Conservation (phyloP, 2,888 invertebrate genomes). For the Marronus borbonicus region DNA sequence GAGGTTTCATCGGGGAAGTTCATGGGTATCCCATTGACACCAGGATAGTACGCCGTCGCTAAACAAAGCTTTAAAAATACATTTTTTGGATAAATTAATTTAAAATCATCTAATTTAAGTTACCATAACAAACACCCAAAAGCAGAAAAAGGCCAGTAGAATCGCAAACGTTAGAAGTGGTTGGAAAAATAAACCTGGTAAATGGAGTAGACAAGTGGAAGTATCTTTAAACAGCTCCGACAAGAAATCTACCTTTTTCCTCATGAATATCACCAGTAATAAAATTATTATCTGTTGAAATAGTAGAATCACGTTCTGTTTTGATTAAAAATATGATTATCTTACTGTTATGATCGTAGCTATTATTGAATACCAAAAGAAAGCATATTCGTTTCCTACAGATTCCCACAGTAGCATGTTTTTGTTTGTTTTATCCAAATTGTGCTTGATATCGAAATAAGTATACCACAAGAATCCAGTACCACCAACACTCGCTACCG, state of each 20-base stretch:
- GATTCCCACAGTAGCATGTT: constrained; percentile 80
- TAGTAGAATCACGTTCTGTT: constrained; percentile 48
- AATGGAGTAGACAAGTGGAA: constrained; percentile 86
- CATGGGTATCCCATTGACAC: constrained; percentile 61
- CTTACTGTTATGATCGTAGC: constrained; percentile 91
- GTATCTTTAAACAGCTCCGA: constrained; percentile 92
- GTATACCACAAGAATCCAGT: constrained; percentile 92
- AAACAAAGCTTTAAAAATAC: constrained; percentile 75
- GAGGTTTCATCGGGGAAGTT: constrained; percentile 52
- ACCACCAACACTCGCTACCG: constrained; percentile 82
- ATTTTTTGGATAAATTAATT: constrained; percentile 29
- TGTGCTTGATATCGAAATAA: constrained; percentile 82
- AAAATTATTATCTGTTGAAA: constrained; percentile 79
- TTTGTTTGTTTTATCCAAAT: constrained; percentile 73
- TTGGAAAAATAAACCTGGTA: constrained; percentile 89
- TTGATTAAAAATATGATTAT: constrained; percentile 54
- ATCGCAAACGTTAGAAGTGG: constrained; percentile 87
- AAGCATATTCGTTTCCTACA: constrained; percentile 88
- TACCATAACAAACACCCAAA: constrained; percentile 91
- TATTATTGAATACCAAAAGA: constrained; percentile 87
- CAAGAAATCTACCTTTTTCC: constrained; percentile 86
- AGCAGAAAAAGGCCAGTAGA: constrained; percentile 84
- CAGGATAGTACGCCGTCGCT: constrained; percentile 85
- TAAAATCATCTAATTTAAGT: constrained; percentile 63
- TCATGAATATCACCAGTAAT: constrained; percentile 82